Percentiles rank a stretch among this genome's conserved stretches.
Conservation (phyloP, 2,113 vertebrate species). For the Festucalex cinctus region DNA sequence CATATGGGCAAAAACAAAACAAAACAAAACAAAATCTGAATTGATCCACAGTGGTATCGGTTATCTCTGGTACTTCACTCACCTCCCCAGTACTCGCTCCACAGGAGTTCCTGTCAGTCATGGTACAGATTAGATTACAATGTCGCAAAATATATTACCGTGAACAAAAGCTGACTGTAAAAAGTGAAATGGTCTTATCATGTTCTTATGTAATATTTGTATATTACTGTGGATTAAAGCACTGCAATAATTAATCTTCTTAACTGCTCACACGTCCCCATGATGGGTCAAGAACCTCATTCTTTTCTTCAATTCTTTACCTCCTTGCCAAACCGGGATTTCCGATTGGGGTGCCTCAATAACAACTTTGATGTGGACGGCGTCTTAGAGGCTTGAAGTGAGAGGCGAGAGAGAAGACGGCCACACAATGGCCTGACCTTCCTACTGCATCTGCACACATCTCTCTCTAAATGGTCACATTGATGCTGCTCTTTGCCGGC, state of each 20-base stretch:
- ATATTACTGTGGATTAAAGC: background rate
- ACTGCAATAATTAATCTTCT: conserved; percentile 45
- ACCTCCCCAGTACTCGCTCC: no score
- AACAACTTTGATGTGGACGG: conserved; percentile 70
- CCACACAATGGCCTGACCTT: conserved; percentile 62
- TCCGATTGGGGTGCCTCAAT: conserved; percentile 68
- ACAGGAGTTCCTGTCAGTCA: no score
- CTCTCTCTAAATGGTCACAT: conserved; percentile 67
- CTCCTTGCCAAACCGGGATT: conserved; percentile 70
- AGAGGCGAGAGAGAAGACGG: conserved; percentile 55
- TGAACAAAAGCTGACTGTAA: background rate
- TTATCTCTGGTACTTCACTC: no score
- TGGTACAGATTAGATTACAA: background rate
- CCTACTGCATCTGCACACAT: conserved; percentile 69
- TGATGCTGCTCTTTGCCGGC: conserved; percentile 61
- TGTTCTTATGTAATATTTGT: background rate
- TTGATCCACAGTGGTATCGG: no score
- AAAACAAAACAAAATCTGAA: no score
- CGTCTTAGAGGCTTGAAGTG: conserved; percentile 54
- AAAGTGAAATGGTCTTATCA: background rate
- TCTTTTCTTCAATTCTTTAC: conserved; percentile 51
- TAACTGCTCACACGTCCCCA: conserved; percentile 23
- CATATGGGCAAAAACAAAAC: no score
- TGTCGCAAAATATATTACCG: background rate
- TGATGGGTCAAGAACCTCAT: conserved; percentile 64